Evolutionary conservation across 2,797 vertebrate species (phyloP), one percentile per base, ranked within the genome.

Genomic region (Tiaroga cobitis): DNA sequence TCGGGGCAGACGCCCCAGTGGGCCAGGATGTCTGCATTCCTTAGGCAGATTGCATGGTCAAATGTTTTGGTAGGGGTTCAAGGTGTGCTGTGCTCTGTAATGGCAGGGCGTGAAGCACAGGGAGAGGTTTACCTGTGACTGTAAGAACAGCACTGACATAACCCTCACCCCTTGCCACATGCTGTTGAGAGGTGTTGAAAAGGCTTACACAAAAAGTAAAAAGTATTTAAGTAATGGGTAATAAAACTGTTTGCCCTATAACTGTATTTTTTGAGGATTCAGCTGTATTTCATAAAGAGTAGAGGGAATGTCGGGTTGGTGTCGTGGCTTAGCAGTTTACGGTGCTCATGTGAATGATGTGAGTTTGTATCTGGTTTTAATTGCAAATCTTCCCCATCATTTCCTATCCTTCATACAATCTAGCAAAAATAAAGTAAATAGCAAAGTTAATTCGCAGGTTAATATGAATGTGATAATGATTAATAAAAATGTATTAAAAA

Each of bases 1-100:
- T 85, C 83, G 85, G 91, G 90, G 89, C 85, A 89, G 83, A 89
- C 85, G 76, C 81, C 29, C 81, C 68, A 90, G 89, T 84, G 91
- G 90, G 91, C 89, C 80, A 5, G 88, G 81, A 90, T 61, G 80
- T 77, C 85, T 86, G 59, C 43, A 69, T 85, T 89, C 80, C 63
- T 70, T 54, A 59, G 61, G 68, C 43, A 61, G 84, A 75, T 80
- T 79, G 75, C 43, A 63, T 51, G 75, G 69, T 68, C 56, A 59
- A 39, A 69, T 81, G 74, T 83, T 82, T 54, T 19, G 18, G 19
- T 49, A 0, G 54, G 39, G 49, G 78, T 18, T 70, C 26, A 46
- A 37, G 46, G 75, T 87, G 80, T 88, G 76, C 77, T 37, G 70
- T 51, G 76, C 8, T 4, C 63, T 70, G 26, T 76, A 83, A 63